Conservation (phyloP, 2,113 vertebrate genomes). For the Prinia subflava region DNA sequence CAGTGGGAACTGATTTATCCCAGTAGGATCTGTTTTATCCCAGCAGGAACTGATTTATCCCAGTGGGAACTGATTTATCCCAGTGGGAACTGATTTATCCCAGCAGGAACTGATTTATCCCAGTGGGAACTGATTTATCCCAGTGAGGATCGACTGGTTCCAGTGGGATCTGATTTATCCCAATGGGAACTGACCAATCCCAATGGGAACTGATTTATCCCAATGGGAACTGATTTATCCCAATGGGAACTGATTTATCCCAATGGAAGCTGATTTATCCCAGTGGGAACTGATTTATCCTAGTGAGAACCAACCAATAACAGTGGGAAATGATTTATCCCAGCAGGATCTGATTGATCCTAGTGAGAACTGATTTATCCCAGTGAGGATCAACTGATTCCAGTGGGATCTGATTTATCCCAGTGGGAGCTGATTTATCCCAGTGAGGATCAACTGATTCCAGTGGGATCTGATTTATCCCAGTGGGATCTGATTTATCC, state of each 20-base stretch:
- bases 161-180: neutral
- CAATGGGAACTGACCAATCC: neutral
- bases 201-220: rapidly evolving
- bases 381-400: neutral
- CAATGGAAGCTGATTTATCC: neutral
- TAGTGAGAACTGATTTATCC: neutral
- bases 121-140: neutral
- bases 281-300: neutral
- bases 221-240: rapidly evolving
- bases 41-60: neutral
- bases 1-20: neutral
- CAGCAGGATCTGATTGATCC: neutral
- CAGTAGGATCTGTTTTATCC: neutral
- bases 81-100: neutral
- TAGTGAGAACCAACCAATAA: neutral
- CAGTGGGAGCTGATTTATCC: no score
- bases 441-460: rapidly evolving
- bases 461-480: rapidly evolving
- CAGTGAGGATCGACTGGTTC: no score
- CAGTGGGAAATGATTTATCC: no score
- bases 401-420: no score
- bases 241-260: no score
- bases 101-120: rapidly evolving
- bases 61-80: neutral
- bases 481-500: neutral